Conservation (phyloP, 2,113 vertebrate species). For the Amphilophus citrinellus region DNA sequence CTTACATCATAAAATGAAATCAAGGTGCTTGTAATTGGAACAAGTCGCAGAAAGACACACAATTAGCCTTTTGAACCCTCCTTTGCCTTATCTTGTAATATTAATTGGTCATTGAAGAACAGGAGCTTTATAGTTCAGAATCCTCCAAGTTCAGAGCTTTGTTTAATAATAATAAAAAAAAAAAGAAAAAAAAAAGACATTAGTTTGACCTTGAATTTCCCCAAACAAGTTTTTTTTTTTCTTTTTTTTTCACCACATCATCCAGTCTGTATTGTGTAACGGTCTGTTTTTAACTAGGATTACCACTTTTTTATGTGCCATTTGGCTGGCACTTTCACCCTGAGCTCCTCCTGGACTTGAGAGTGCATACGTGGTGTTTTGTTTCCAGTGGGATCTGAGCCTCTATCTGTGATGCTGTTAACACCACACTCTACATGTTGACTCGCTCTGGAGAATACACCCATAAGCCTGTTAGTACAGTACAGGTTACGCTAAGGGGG, state of each 20-base stretch:
- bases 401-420: constrained; percentile 50
- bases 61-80: constrained; percentile 45
- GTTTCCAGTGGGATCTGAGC: no score
- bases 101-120: constrained; percentile 43
- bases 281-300: constrained; percentile 28
- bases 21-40: constrained; percentile 23
- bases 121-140: constrained; percentile 13
- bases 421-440: constrained; percentile 36
- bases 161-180: no score
- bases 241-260: background rate
- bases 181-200: background rate
- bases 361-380: constrained; percentile 65
- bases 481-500: background rate
- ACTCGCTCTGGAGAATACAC: constrained; percentile 9
- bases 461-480: constrained; percentile 30
- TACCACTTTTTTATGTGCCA: constrained; percentile 30
- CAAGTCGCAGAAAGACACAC: constrained; percentile 27
- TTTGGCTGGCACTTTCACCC: constrained; percentile 55
- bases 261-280: constrained; percentile 42
- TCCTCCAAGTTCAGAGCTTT: constrained; percentile 33
- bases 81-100: constrained; percentile 44
- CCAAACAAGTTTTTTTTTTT: constrained; percentile 9
- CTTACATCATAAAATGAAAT: constrained; percentile 22
- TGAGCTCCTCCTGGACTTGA: constrained; percentile 48
- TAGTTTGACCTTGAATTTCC: constrained; percentile 50